These are phyloP conservation scores for Orchestes rusci DNA, from an alignment of 2,888 invertebrate genomes.

Conservation along the genomic window DNA sequence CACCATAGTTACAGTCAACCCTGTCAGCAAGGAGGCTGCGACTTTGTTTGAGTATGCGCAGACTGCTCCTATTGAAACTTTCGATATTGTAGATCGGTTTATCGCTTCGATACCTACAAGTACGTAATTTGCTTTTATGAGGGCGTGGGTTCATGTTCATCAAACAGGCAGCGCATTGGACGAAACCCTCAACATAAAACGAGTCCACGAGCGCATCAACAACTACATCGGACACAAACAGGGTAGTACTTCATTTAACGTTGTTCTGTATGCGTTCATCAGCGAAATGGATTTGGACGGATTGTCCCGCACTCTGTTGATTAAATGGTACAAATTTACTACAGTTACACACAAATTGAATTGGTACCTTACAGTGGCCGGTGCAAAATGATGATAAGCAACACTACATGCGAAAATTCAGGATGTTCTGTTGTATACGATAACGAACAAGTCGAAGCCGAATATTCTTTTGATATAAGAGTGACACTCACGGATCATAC, in stretches of 20 bases:
- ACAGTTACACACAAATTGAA: not conserved
- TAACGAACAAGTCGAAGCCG: slow-evolving; percentile 36
- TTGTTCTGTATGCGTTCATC: slow-evolving; percentile 58
- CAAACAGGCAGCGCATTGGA: slow-evolving; percentile 44
- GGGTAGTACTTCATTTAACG: slow-evolving; percentile 57
- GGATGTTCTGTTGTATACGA: slow-evolving; percentile 39
- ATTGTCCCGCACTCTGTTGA: slow-evolving; percentile 27
- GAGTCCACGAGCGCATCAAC: slow-evolving; percentile 47
- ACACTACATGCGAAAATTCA: slow-evolving; percentile 31
- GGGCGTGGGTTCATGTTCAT: too few species aligned
- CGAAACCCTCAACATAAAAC: slow-evolving; percentile 53
- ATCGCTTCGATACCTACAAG: slow-evolving; percentile 39
- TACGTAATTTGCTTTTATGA: slow-evolving; percentile 34
- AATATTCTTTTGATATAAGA: slow-evolving; percentile 51
- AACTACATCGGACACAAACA: slow-evolving; percentile 41
- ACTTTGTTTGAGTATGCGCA: slow-evolving; percentile 49
- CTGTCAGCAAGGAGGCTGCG: slow-evolving; percentile 54
- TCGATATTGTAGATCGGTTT: slow-evolving; percentile 37
- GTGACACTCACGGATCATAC: slow-evolving; percentile 63
- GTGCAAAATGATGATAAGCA: slow-evolving; percentile 33
- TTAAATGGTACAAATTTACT: slow-evolving; percentile 41
- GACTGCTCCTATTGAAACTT: slow-evolving; percentile 39
- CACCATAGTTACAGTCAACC: slow-evolving; percentile 68
- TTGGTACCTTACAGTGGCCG: slow-evolving; percentile 28
- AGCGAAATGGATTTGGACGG: slow-evolving; percentile 68